Percentiles rank a stretch among this genome's conserved stretches.
phyloP scores from a whole-genome alignment of 1,140 invertebrate genomes.

The Ceratitis capitata region DNA sequence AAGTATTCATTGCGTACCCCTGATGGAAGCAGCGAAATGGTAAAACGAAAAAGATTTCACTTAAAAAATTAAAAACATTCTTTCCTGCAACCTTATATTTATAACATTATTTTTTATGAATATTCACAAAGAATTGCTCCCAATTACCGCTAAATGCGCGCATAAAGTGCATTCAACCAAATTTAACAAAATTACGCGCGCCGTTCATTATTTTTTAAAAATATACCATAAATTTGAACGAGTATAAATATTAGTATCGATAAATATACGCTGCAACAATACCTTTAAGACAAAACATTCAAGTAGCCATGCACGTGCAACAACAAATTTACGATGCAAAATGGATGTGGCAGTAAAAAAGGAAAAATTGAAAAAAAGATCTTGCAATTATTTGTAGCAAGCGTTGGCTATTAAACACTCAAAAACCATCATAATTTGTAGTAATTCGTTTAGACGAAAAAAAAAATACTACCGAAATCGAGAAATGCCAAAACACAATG shows the following conservation, averaged over 20 bases:
- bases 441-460: constrained; percentile 32
- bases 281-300: background rate
- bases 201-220: background rate
- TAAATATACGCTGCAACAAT: background rate
- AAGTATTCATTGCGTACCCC: too few species aligned
- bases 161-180: constrained; percentile 1
- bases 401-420: constrained; percentile 5
- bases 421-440: constrained; percentile 31
- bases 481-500: background rate
- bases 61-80: too few species aligned
- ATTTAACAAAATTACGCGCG: constrained; percentile 7
- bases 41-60: too few species aligned
- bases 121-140: background rate
- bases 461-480: constrained; percentile 30
- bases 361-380: background rate
- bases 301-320: background rate
- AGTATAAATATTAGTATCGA: constrained; percentile 20
- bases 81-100: too few species aligned
- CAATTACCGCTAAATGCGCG: constrained; percentile 1
- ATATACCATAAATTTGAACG: background rate
- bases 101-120: too few species aligned
- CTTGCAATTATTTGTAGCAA: background rate
- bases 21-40: too few species aligned
- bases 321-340: constrained; percentile 12
- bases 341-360: background rate